Evolutionary conservation across 1,140 invertebrate genomes (phyloP), one percentile per base, ranked within the genome.

Genomic region (Heterodera carotae): DNA sequence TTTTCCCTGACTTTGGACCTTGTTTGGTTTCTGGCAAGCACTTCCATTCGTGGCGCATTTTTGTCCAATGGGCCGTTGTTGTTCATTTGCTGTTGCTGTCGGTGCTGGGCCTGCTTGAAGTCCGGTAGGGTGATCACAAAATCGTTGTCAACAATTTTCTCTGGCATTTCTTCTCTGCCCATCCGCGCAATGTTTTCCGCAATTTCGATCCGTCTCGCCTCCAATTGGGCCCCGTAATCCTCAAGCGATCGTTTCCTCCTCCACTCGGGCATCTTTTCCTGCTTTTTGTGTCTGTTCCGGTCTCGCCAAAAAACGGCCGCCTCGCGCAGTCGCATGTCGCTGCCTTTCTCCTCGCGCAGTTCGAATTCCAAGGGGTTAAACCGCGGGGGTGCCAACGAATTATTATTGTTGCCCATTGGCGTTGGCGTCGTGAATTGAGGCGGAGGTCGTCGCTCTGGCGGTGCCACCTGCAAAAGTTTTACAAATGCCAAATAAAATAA

Each of bases 301-400:
- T 74, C 12, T n/a, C 27, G 56, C 71, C 71, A 74, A 74, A 74
- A 74, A 31, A 56, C 25, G 25, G 71, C 71, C 27, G 71, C 71
- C 36, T 25, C 71, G 25, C 71, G 27, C 36, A 74, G 59, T 22
- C 71, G 66, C 60, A 43, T n/a, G 48, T 68, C 66, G 48, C 60
- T 76, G 31, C 59, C 72, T 22, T 78, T 39, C 18, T 69, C 74
- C 69, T 77, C 74, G 66, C 43, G 43, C 64, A 74, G 36, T 34
- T 74, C 39, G 5, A 56, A 59, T 36, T 74, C 48, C 36, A 74
- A 56, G 29, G 71, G 34, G 25, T 8, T n/a, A 3, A 18, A 0
- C 15, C 48, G 48, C 48, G 48, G 48, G 15, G 48, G 48, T 22
- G 48, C 48, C 48, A 53, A 18, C 12, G 48, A 53, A 53, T 22